These are phyloP conservation scores for Athalia circularis DNA, from an alignment of 2,888 invertebrate species.

Conservation along the genomic window DNA sequence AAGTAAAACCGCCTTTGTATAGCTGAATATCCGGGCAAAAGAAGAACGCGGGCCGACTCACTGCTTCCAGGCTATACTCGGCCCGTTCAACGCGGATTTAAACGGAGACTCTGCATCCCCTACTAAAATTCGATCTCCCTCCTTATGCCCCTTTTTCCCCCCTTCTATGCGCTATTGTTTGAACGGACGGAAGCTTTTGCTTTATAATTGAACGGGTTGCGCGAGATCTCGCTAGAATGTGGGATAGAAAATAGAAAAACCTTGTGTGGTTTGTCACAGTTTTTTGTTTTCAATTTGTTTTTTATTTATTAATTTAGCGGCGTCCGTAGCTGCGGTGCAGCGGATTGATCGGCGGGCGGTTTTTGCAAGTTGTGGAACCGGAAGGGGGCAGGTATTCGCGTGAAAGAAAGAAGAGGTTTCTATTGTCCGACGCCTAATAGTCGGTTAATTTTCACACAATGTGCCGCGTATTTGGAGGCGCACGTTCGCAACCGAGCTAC, in stretches of 20 bases:
- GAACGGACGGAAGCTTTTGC: constrained; percentile 8
- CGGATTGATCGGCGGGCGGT: constrained; percentile 62
- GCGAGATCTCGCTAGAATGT: neutral
- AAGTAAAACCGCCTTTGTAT: constrained; percentile 71
- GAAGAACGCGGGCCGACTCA: constrained; percentile 47
- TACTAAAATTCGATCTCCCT: constrained; percentile 16
- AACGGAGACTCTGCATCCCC: constrained; percentile 17
- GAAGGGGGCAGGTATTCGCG: constrained; percentile 5
- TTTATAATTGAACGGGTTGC: constrained; percentile 26
- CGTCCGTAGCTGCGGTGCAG: constrained; percentile 66
- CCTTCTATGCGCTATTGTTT: constrained; percentile 22
- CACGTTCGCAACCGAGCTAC: constrained; percentile 60
- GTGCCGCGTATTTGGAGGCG: constrained; percentile 67
- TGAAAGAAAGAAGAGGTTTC: constrained; percentile 59
- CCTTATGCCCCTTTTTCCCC: too few species aligned
- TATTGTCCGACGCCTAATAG: constrained; percentile 71
- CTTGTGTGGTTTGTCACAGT: too few species aligned
- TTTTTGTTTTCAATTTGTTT: too few species aligned
- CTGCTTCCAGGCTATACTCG: constrained; percentile 3
- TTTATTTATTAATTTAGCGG: too few species aligned
- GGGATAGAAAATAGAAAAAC: too few species aligned
- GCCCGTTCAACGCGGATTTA: constrained; percentile 35
- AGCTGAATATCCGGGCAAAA: constrained; percentile 60
- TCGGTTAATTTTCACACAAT: constrained; percentile 71
- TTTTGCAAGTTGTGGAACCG: neutral